Evolutionary conservation across 1,140 invertebrate species (phyloP).

Genomic region (Ips nitidus): DNA sequence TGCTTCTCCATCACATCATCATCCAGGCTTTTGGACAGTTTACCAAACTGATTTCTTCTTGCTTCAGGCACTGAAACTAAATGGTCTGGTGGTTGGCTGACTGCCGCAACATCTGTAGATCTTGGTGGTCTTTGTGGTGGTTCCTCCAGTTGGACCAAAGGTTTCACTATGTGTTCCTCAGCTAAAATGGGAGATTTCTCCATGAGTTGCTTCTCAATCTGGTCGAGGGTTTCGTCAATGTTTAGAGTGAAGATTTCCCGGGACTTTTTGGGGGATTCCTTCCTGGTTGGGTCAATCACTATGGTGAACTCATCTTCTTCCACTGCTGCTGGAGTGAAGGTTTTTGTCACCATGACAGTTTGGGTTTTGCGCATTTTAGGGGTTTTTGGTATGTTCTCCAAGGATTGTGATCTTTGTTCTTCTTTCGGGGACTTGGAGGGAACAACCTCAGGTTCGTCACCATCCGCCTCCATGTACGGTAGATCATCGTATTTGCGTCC

Average conservation of each 20-base stretch:
- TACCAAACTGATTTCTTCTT: slow-evolving; percentile 41
- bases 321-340: slow-evolving; percentile 41
- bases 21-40: slow-evolving; percentile 44
- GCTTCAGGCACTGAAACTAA: slow-evolving; percentile 15
- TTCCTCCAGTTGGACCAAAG: slow-evolving; percentile 37
- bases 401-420: slow-evolving; percentile 25
- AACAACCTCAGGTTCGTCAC: slow-evolving; percentile 26
- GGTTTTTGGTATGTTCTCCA: slow-evolving; percentile 29
- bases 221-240: slow-evolving; percentile 41
- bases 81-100: slow-evolving; percentile 34
- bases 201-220: slow-evolving; percentile 45
- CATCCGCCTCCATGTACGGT: slow-evolving; percentile 45
- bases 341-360: slow-evolving; percentile 39
- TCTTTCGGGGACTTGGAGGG: slow-evolving; percentile 22
- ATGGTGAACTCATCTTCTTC: slow-evolving; percentile 46
- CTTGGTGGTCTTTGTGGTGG: slow-evolving; percentile 39
- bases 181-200: slow-evolving; percentile 43
- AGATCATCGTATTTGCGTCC: slow-evolving; percentile 42
- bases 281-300: slow-evolving; percentile 41
- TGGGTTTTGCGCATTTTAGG: slow-evolving; percentile 35
- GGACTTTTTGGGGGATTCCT: slow-evolving; percentile 39
- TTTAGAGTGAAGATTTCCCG: slow-evolving; percentile 42
- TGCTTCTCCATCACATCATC: slow-evolving; percentile 49
- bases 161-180: slow-evolving; percentile 41
- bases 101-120: slow-evolving; percentile 32